Conservation (phyloP, 1,140 invertebrate genomes). For the Pararge aegeria region DNA sequence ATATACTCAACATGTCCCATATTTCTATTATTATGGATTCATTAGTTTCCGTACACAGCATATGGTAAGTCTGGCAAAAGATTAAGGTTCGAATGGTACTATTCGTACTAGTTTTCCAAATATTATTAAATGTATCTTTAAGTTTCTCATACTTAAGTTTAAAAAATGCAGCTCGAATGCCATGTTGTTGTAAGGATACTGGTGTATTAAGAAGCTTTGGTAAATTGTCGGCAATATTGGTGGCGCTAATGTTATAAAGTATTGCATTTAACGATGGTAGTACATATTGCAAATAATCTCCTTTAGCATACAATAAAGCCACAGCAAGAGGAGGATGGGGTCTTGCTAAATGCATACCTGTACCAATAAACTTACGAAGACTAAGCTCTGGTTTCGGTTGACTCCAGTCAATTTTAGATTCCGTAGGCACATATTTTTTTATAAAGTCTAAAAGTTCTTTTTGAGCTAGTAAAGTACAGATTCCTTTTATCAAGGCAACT, state of each 20-base stretch:
- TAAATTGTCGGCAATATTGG: conserved; percentile 28
- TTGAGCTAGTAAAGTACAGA: conserved; percentile 38
- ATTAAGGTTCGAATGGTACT: conserved; percentile 39
- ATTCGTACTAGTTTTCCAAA: conserved; percentile 49
- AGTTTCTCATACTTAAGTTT: conserved; percentile 42
- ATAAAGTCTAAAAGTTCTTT: conserved; percentile 38
- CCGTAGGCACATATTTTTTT: conserved; percentile 40
- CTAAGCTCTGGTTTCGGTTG: conserved; percentile 33
- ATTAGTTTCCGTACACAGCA: conserved; percentile 42
- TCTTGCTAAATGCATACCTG: conserved; percentile 42
- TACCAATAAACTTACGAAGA: conserved; percentile 45
- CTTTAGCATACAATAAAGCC: conserved; percentile 45
- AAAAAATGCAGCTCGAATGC: conserved; percentile 36
- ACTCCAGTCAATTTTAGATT: conserved; percentile 52
- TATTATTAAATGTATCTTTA: conserved; percentile 33
- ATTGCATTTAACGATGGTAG: conserved; percentile 47
- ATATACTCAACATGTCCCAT: conserved; percentile 39
- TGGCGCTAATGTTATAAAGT: conserved; percentile 35
- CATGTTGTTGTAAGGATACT: conserved; percentile 52
- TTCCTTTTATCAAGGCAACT: conserved; percentile 35
- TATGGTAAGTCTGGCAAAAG: conserved; percentile 38
- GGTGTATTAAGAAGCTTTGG: conserved; percentile 36
- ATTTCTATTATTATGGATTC: conserved; percentile 23
- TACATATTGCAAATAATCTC: conserved; percentile 55
- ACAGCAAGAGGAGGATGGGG: conserved; percentile 36